Evolutionary conservation across 2,113 vertebrate genomes (phyloP).

Genomic region (Nothoprocta pentlandii): DNA sequence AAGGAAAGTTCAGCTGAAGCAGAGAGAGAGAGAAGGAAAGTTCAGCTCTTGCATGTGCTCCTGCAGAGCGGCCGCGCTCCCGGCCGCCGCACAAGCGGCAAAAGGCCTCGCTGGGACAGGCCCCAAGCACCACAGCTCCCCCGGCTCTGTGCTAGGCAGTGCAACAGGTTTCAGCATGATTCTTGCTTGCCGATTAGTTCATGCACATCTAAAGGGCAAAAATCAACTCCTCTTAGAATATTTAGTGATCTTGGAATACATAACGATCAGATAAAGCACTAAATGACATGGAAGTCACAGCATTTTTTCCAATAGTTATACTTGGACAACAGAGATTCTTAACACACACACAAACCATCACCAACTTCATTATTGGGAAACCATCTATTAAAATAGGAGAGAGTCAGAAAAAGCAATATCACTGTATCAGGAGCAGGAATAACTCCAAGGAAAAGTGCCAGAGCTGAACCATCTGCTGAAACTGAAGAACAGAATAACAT

Average conservation of each 20-base stretch:
- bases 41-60: rapidly evolving
- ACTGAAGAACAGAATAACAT: slow-evolving; percentile 17
- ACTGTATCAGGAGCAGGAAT: neutral
- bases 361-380: neutral
- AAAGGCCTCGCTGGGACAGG: neutral
- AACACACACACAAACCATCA: neutral
- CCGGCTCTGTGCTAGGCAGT: neutral
- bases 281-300: neutral
- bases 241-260: neutral
- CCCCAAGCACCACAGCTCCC: neutral
- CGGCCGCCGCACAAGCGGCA: neutral
- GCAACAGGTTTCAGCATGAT: neutral
- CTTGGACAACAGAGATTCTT: neutral
- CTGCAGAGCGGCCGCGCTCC: neutral
- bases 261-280: neutral
- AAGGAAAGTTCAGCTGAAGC: too few species aligned
- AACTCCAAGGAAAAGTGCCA: slow-evolving; percentile 21
- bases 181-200: neutral
- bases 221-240: neutral
- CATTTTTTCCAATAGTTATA: neutral
- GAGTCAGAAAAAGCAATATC: neutral
- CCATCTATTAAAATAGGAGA: neutral
- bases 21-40: neutral
- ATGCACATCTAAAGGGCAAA: neutral
- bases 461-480: slow-evolving; percentile 31